Percentiles rank a stretch among this genome's conserved stretches.
phyloP scores from a whole-genome alignment of 2,113 vertebrate genomes.

The Willisornis vidua region DNA sequence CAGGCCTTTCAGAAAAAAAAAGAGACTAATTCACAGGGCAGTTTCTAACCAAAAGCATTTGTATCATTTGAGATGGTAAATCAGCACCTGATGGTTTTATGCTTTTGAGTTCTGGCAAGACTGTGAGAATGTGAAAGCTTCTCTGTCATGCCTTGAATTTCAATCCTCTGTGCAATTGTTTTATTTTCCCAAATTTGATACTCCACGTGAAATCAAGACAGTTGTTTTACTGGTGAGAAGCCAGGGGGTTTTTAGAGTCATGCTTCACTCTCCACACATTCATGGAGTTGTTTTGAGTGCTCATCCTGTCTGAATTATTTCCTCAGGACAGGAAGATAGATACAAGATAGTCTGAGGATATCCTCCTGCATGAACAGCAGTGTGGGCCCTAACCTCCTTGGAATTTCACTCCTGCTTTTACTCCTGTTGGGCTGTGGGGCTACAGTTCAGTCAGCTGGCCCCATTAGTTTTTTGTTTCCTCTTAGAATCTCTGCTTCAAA shows the following conservation, averaged over 20 bases:
- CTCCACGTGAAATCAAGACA: neutral
- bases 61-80: neutral
- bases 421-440: neutral
- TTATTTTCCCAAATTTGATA: neutral
- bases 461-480: neutral
- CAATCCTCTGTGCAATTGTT: neutral
- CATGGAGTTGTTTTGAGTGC: slow-evolving; percentile 1
- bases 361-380: slow-evolving; percentile 37
- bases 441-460: neutral
- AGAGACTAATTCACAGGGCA: neutral
- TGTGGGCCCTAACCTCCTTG: neutral
- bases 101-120: neutral
- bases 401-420: slow-evolving; percentile 23
- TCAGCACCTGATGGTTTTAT: neutral
- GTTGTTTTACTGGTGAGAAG: neutral
- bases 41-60: neutral
- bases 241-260: neutral
- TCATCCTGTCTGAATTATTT: slow-evolving; percentile 74
- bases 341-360: slow-evolving; percentile 72
- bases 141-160: neutral
- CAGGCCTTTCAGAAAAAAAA: neutral
- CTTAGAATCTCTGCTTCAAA: neutral
- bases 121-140: neutral
- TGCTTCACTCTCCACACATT: neutral
- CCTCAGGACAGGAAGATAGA: slow-evolving; percentile 61